Percentiles rank a stretch among this genome's conserved stretches.
Conservation (phyloP, 2,113 vertebrate species). For the Galemys pyrenaicus region DNA sequence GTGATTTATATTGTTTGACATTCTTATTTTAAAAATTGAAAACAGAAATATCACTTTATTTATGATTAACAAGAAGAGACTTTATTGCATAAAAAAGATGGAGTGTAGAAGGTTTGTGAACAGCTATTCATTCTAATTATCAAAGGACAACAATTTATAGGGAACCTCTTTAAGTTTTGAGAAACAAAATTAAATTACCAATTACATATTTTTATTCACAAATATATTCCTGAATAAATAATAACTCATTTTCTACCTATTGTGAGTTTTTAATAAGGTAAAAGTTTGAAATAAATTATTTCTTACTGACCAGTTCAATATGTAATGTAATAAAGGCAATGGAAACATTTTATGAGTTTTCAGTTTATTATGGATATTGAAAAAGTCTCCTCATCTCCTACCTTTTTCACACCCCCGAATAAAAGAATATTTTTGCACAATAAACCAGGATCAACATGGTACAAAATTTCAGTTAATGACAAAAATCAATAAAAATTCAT, state of each 20-base stretch:
- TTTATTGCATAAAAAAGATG: constrained; percentile 13
- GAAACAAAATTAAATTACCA: constrained; percentile 13
- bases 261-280: constrained; percentile 25
- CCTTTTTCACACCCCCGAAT: neutral
- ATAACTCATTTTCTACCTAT: neutral
- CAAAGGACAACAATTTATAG: neutral
- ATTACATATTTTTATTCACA: neutral
- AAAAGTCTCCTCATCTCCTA: neutral
- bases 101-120: constrained; percentile 10
- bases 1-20: constrained; percentile 64
- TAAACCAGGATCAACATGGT: constrained; percentile 19
- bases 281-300: constrained; percentile 16
- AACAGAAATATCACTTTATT: constrained; percentile 65
- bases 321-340: constrained; percentile 42
- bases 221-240: neutral
- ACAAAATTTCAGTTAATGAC: constrained; percentile 16
- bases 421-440: constrained; percentile 51
- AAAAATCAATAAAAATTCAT: constrained; percentile 57
- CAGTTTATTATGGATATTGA: constrained; percentile 64
- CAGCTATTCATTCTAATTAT: neutral
- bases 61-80: constrained; percentile 44
- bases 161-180: neutral
- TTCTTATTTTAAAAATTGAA: constrained; percentile 58
- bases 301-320: neutral
- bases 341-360: constrained; percentile 6